Evolutionary conservation across 2,888 invertebrate genomes (phyloP), one percentile per base, ranked within the genome.

Genomic region (Ormyrus rosae): DNA sequence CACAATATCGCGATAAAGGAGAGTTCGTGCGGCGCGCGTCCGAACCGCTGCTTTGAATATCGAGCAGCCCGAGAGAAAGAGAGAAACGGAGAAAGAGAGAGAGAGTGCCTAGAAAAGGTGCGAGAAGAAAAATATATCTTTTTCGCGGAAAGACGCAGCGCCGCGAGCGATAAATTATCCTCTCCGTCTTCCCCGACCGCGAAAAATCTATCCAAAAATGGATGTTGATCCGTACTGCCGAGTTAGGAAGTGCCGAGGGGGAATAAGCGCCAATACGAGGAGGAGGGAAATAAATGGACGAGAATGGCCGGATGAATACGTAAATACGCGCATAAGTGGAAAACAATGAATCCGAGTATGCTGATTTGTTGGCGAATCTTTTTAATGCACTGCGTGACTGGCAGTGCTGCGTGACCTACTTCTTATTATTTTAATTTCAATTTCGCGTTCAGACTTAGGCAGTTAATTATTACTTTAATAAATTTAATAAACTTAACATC

Each of bases 41-140:
- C 6, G 58, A 13, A 46, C 56, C 11, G 45, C 71, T 71, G 58
- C 53, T 71, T 67, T 78, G 78, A 78, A 71, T 71, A 71, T 78
- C 71, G 70, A 77, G 58, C 56, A 73, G 67, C 64, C 9, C 19
- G 19, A 19, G 19, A 19, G 2, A 19, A 2, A 19, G 19, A 19
- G 19, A 19, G 13, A 19, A 64, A 55, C 55, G 7, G 2, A 13
- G n/a, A 73, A 19, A 19, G 19, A 19, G 2, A 19, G 19, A 19
- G 19, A 19, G 19, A 19, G 19, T 1, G 53, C 71, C 45, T 63
- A 71, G 7, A 7, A 5, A 67, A 7, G 7, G 13, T 9, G 7
- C 50, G 5, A 46, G 58, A 6, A 67, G 9, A 67, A 19, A 19
- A 50, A 50, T 50, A 64, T 46, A 9, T 46, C 46, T 61, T 61